A percentile compares a stretch with the other conserved stretches of the same genome.
phyloP scores from a whole-genome alignment of 92 coral and sea anemone species.

The Meandrina meandrites region DNA sequence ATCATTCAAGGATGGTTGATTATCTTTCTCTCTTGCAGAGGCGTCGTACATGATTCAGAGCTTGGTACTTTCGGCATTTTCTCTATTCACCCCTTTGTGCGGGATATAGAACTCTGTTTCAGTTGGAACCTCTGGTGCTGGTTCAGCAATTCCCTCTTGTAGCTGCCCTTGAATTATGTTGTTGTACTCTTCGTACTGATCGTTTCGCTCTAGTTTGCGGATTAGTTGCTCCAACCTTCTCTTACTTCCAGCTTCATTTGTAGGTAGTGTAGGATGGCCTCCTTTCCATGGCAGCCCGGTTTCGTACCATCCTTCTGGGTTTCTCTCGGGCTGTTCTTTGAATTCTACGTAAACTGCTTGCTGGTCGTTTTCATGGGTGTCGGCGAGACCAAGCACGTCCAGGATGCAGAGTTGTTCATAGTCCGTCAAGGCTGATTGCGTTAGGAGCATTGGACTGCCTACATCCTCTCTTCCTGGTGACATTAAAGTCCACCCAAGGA shows the following conservation, averaged over 20 bases:
- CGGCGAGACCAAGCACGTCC: conserved; percentile 43
- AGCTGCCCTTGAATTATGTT: conserved; percentile 57
- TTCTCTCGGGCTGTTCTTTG: conserved; percentile 47
- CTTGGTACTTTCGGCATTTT: conserved; percentile 61
- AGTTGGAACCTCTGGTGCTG: conserved; percentile 33
- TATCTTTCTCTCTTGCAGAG: conserved; percentile 53
- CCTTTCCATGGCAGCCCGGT: conserved; percentile 29
- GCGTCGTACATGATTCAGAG: conserved; percentile 67
- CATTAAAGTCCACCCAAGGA: conserved; percentile 58
- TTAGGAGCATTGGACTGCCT: conserved; percentile 27
- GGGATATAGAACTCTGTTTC: conserved; percentile 54
- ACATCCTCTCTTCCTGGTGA: conserved; percentile 55
- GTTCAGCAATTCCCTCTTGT: conserved; percentile 50
- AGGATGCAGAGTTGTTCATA: conserved; percentile 33
- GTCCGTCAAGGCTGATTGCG: conserved; percentile 12
- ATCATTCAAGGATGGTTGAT: conserved; percentile 45
- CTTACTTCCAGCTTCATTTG: conserved; percentile 34
- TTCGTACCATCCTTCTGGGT: conserved; percentile 34
- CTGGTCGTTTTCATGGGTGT: conserved; percentile 41
- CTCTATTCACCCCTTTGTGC: conserved; percentile 53
- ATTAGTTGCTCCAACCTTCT: conserved; percentile 29
- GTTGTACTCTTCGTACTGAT: conserved; percentile 48
- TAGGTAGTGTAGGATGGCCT: conserved; percentile 20
- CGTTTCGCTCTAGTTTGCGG: conserved; percentile 35
- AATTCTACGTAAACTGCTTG: conserved; percentile 34